Evolutionary conservation across 2,113 vertebrate genomes (phyloP).

Genomic region (Cervus canadensis): DNA sequence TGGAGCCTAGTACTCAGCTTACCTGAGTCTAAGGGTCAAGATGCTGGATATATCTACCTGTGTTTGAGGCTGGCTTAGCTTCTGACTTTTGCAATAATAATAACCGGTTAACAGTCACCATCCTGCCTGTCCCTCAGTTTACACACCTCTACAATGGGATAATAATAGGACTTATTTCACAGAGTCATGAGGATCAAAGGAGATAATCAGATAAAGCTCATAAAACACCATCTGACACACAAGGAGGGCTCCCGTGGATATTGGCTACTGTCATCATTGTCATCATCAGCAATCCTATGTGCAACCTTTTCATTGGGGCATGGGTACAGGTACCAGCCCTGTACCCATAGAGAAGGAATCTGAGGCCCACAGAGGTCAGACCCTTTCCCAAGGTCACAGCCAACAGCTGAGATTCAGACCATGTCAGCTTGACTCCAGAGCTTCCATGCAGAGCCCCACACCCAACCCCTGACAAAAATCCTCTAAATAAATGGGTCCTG

Average conservation of each 20-base stretch:
- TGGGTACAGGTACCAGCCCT: not conserved
- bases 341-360: not conserved
- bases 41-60: not conserved
- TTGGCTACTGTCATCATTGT: rapidly evolving
- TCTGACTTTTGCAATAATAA: not conserved
- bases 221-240: not conserved
- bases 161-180: not conserved
- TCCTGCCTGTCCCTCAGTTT: not conserved
- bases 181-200: not conserved
- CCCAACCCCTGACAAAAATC: not conserved
- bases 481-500: not conserved
- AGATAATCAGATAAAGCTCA: not conserved
- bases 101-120: not conserved
- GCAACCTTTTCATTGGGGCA: not conserved
- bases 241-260: rapidly evolving
- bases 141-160: not conserved
- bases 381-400: not conserved
- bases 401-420: not conserved
- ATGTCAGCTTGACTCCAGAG: not conserved
- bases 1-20: not conserved
- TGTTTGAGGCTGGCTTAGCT: not conserved
- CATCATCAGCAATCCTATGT: not conserved
- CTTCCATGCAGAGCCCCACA: not conserved
- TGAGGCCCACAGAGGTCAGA: not conserved
- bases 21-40: not conserved